Percentiles rank a stretch among this genome's conserved stretches.
phyloP scores from a whole-genome alignment of 2,797 vertebrate genomes.

The Erpetoichthys calabaricus region DNA sequence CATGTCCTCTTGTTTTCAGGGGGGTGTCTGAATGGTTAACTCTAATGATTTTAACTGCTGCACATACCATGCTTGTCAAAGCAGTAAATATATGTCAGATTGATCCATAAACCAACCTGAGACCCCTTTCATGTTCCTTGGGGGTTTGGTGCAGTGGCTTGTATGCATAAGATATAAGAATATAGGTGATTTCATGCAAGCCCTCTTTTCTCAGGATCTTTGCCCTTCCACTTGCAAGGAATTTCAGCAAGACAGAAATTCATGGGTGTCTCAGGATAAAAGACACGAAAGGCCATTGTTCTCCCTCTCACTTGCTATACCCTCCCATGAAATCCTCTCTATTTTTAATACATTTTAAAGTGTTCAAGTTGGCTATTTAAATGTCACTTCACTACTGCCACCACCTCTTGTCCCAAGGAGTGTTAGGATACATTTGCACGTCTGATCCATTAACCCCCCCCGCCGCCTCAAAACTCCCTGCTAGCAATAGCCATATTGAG shows the following conservation, averaged over 20 bases:
- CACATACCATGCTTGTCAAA: slow-evolving; percentile 12
- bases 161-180: slow-evolving; percentile 9
- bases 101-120: slow-evolving; percentile 15
- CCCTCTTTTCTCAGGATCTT: slow-evolving; percentile 8
- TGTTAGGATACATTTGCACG: too few species aligned
- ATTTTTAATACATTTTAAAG: too few species aligned
- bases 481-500: too few species aligned
- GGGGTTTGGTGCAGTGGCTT: slow-evolving; percentile 10
- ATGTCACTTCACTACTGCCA: too few species aligned
- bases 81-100: slow-evolving; percentile 21
- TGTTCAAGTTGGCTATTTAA: too few species aligned
- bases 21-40: neutral
- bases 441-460: too few species aligned
- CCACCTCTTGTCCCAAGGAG: too few species aligned
- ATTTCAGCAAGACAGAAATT: slow-evolving; percentile 7
- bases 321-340: too few species aligned
- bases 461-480: too few species aligned
- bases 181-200: slow-evolving; percentile 13
- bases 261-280: slow-evolving; percentile 6
- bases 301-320: neutral
- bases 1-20: neutral
- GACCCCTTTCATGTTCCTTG: slow-evolving; percentile 12
- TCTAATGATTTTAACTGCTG: slow-evolving; percentile 26
- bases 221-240: slow-evolving; percentile 5
- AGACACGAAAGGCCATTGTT: slow-evolving; percentile 10